Evolutionary conservation across 1,140 invertebrate genomes (phyloP), one percentile per base, ranked within the genome.

Genomic region (Musca domestica): DNA sequence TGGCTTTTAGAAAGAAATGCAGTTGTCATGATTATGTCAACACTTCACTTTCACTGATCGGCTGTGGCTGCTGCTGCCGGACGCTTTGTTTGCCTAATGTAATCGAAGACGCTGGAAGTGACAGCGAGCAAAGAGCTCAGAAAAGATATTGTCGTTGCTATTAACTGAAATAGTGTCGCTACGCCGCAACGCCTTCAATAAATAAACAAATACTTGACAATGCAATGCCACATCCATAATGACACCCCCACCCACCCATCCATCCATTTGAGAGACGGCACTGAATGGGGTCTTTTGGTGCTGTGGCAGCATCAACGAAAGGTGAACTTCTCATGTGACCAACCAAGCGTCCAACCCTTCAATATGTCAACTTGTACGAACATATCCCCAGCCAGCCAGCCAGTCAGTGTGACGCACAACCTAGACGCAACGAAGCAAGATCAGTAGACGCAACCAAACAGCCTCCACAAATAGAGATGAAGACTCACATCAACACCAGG

Each of bases 131-230:
- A 30, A 30, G 27, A 41, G 12, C n/a, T n/a, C n/a, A 41, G 34
- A 41, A 41, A 12, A 41, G 34, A 41, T 61, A 61, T 61, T 34
- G 56, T 61, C 56, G 14, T 61, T 27, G 15, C 27, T 61, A 61
- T 41, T 41, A 61, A 61, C 56, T 41, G 27, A 17, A 61, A 61
- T 61, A 61, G 56, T 41, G 56, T 34, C 27, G 34, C 19, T 41
- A 34, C 15, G 20, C 56, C 56, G 34, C n/a, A 34, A 34, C 27
- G 56, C n/a, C 27, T 61, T 61, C 56, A 41, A 61, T 61, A 61
- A 61, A 61, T 61, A 61, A 61, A 61, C 56, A 34, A 61, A 56
- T 56, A 56, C 52, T 56, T 27, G 25, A 54, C 22, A 56, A 25
- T 23, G 22, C 9, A 30, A 9, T 30, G 9, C 27, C 27, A 23